A percentile compares a stretch with the other conserved stretches of the same genome.
phyloP scores from a whole-genome alignment of 2,888 invertebrate genomes.

The Crossocerus cetratus region DNA sequence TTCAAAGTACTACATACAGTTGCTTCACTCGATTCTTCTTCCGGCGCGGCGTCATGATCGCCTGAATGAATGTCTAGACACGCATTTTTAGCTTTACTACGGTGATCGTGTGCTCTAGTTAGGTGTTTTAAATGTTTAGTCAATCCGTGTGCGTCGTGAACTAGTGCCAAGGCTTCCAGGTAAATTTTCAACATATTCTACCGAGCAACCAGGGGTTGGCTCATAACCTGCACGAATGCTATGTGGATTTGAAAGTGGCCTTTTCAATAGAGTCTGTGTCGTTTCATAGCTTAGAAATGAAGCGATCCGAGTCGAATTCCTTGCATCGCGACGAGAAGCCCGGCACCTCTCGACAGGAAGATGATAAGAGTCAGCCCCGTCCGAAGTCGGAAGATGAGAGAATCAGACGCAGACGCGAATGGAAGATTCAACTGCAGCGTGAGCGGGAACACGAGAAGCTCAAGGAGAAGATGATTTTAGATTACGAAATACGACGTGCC shows the following conservation, averaged over 20 bases:
- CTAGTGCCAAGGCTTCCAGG: neutral
- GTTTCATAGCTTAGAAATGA: slow-evolving; percentile 28
- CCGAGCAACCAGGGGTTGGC: too few relatives aligned
- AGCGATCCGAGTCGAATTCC: slow-evolving; percentile 5
- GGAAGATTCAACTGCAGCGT: slow-evolving; percentile 56
- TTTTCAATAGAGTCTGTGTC: neutral
- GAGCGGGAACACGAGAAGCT: slow-evolving; percentile 57
- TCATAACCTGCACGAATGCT: neutral
- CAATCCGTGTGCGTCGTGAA: neutral
- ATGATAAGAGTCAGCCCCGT: neutral
- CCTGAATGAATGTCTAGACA: neutral
- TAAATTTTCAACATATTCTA: neutral
- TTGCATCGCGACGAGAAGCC: slow-evolving; percentile 20
- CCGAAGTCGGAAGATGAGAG: slow-evolving; percentile 52
- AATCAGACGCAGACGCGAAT: slow-evolving; percentile 55
- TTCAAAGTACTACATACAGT: neutral
- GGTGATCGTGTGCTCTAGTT: neutral
- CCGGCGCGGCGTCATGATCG: neutral
- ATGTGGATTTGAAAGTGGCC: neutral
- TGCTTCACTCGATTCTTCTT: neutral
- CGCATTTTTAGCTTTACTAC: neutral
- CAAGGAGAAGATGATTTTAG: slow-evolving; percentile 59
- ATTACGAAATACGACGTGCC: slow-evolving; percentile 54
- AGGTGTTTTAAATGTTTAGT: neutral
- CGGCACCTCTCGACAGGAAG: slow-evolving; percentile 21